Percentiles rank a stretch among this genome's conserved stretches.
These are phyloP conservation scores for Alosa alosa DNA, from an alignment of 2,113 vertebrate species.

Conservation along the genomic window DNA sequence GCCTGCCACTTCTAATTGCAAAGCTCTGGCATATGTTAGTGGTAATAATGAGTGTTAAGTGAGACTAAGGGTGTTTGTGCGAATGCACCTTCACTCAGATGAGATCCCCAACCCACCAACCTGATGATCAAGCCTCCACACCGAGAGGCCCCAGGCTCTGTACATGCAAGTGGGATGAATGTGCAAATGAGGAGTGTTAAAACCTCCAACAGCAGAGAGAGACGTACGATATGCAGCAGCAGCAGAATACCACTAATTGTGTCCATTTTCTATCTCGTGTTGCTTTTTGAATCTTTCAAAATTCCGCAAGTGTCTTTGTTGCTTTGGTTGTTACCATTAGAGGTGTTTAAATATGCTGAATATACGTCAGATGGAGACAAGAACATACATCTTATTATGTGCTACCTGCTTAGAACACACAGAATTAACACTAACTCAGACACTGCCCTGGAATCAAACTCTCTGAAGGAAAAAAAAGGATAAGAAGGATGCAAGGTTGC, in stretches of 20 bases:
- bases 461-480: conserved; percentile 7
- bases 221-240: background rate
- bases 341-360: background rate
- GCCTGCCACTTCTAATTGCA: background rate
- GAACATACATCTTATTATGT: background rate
- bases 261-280: background rate
- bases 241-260: background rate
- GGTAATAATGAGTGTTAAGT: background rate
- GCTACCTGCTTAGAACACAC: background rate
- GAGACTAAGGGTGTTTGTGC: background rate
- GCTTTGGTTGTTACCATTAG: background rate
- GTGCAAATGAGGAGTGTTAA: background rate
- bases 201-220: background rate
- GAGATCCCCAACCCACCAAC: background rate
- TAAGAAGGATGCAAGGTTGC: conserved; percentile 31
- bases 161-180: background rate
- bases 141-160: background rate
- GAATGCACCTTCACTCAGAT: background rate
- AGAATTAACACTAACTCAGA: background rate
- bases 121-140: background rate
- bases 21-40: background rate
- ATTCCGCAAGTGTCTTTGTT: background rate
- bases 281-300: background rate
- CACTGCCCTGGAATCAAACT: conserved; percentile 21
- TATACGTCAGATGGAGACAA: background rate